A percentile compares a stretch with the other conserved stretches of the same genome.
These are phyloP conservation scores for Calcarius lapponicus DNA, from an alignment of 2,797 vertebrate genomes.

Conservation along the genomic window DNA sequence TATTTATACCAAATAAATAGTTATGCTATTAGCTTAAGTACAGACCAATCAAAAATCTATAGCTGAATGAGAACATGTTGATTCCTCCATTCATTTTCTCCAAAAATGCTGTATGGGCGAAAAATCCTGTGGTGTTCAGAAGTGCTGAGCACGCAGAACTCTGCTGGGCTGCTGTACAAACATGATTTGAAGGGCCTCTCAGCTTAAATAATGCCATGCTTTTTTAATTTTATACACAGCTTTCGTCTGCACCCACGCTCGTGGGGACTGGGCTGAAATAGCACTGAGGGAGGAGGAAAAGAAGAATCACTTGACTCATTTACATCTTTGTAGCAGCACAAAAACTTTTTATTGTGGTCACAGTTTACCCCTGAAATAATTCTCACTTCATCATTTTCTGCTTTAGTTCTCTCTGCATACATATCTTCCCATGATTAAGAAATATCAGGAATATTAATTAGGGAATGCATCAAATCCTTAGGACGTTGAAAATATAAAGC, in stretches of 20 bases:
- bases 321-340: neutral
- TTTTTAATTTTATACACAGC: slow-evolving; percentile 4
- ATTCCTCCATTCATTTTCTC: slow-evolving; percentile 57
- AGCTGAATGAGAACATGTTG: slow-evolving; percentile 54
- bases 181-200: slow-evolving; percentile 50
- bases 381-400: neutral
- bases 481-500: neutral
- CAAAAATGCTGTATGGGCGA: slow-evolving; percentile 17
- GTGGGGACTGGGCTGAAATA: neutral
- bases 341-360: neutral
- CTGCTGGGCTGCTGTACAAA: slow-evolving; percentile 28
- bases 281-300: neutral
- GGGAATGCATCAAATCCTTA: neutral
- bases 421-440: neutral
- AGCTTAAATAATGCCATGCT: slow-evolving; percentile 28
- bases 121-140: slow-evolving; percentile 28
- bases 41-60: slow-evolving; percentile 57
- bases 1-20: slow-evolving; percentile 66
- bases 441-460: neutral
- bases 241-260: slow-evolving; percentile 2
- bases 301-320: neutral
- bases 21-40: slow-evolving; percentile 62
- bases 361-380: neutral
- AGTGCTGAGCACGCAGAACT: slow-evolving; percentile 47
- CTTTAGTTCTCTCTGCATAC: neutral